A percentile compares a stretch with the other conserved stretches of the same genome.
phyloP scores from a whole-genome alignment of 2,888 invertebrate species.

The Sturmia bella region DNA sequence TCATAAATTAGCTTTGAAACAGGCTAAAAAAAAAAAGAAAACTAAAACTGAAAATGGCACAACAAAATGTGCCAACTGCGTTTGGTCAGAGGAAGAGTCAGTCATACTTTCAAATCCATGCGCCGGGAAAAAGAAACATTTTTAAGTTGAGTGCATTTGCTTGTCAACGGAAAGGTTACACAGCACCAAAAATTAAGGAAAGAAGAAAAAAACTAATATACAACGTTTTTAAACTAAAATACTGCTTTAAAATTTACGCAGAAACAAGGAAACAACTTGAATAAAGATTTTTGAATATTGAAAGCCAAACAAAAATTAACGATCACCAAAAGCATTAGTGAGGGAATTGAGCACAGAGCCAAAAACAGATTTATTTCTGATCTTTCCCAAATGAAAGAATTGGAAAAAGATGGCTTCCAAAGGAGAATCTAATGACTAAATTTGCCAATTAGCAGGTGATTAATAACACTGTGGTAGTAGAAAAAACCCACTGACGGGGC shows the following conservation, averaged over 20 bases:
- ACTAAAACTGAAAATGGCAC: constrained; percentile 46
- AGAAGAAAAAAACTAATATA: constrained; percentile 12
- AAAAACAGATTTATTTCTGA: too few species aligned
- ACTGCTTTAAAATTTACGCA: constrained; percentile 59
- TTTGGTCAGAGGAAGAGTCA: constrained; percentile 44
- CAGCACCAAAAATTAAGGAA: constrained; percentile 66
- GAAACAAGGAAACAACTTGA: constrained; percentile 2
- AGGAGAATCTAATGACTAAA: too few species aligned
- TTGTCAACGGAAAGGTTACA: constrained; percentile 80
- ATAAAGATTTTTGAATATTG: neutral
- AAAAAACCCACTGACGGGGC: too few species aligned
- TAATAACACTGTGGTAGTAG: too few species aligned
- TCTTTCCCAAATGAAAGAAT: too few species aligned
- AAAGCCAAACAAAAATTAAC: neutral
- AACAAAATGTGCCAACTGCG: constrained; percentile 57
- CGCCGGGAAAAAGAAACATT: constrained; percentile 73
- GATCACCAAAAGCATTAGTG: constrained; percentile 59
- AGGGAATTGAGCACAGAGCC: neutral
- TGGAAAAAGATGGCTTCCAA: too few species aligned
- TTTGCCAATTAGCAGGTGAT: too few species aligned
- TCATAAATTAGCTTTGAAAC: constrained; percentile 77
- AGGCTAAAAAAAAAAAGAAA: constrained; percentile 72
- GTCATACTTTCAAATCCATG: constrained; percentile 41
- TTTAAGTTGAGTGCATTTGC: constrained; percentile 82
- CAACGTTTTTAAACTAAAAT: constrained; percentile 40